Evolutionary conservation across 2,113 vertebrate species (phyloP).

Genomic region (Lonchura striata): DNA sequence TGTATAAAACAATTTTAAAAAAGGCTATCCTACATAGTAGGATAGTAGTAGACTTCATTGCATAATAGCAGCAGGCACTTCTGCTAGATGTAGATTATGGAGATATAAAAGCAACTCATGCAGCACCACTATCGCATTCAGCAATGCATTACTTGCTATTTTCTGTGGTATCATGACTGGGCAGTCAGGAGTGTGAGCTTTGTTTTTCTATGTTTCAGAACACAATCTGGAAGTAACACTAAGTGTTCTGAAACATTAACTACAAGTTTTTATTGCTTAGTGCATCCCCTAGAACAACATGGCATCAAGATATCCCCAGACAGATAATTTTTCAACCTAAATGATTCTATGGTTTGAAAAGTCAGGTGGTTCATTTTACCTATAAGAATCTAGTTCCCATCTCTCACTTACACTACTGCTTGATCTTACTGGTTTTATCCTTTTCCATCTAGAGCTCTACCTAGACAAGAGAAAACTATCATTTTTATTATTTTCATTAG

Average conservation of each 20-base stretch:
- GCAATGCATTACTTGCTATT: neutral
- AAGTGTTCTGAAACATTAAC: neutral
- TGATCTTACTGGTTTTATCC: neutral
- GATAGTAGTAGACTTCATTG: neutral
- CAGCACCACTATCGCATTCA: neutral
- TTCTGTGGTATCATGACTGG: neutral
- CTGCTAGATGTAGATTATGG: neutral
- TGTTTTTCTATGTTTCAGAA: neutral
- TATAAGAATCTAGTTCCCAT: neutral
- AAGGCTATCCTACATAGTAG: neutral
- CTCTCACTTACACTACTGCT: neutral
- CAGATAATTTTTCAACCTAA: neutral
- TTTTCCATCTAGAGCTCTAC: neutral
- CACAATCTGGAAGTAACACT: neutral
- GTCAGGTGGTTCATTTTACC: neutral
- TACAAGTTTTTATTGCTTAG: neutral
- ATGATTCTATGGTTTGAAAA: neutral
- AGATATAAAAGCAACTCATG: neutral
- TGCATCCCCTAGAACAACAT: neutral
- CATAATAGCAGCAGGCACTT: neutral
- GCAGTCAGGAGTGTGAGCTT: neutral
- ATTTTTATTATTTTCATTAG: neutral
- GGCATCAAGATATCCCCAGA: neutral
- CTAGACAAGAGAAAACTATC: neutral
- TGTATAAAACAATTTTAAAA: neutral